Evolutionary conservation across 2,797 vertebrate species (phyloP).

Genomic region (Hybognathus amarus): DNA sequence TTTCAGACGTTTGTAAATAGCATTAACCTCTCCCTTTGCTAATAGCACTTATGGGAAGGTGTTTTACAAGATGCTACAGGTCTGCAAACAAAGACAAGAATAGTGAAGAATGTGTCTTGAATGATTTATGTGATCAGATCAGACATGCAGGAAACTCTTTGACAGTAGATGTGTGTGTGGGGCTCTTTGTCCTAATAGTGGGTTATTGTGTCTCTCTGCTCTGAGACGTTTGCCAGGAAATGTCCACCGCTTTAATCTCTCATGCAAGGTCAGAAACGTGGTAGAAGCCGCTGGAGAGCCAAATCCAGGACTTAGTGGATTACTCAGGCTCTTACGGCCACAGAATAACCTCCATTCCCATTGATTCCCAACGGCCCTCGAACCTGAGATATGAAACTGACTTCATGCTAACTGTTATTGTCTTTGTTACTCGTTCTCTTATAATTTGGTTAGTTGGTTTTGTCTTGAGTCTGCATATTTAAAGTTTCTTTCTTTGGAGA

Average conservation of each 20-base stretch:
- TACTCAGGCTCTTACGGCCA: background rate
- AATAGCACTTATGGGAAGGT: background rate
- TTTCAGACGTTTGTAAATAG: background rate
- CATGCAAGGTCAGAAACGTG: conserved; percentile 9
- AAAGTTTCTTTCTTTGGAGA: background rate
- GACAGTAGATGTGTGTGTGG: background rate
- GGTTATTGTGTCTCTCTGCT: background rate
- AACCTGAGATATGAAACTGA: background rate
- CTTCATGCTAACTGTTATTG: background rate
- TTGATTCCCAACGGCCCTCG: background rate
- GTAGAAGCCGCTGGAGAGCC: conserved; percentile 1
- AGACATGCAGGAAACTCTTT: background rate
- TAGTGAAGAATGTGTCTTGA: background rate
- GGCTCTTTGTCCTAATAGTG: background rate
- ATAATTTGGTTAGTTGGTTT: background rate
- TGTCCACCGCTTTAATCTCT: conserved; percentile 20
- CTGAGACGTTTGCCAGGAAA: conserved; percentile 12
- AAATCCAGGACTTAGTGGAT: conserved; percentile 24
- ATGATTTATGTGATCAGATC: background rate
- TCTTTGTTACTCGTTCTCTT: too few species aligned
- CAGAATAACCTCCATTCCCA: background rate
- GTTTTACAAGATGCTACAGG: background rate
- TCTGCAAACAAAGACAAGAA: background rate
- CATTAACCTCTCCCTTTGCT: background rate
- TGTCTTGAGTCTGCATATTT: background rate